Evolutionary conservation across 2,797 vertebrate species (phyloP), one percentile per base, ranked within the genome.

Genomic region (Lepus oiostolus): DNA sequence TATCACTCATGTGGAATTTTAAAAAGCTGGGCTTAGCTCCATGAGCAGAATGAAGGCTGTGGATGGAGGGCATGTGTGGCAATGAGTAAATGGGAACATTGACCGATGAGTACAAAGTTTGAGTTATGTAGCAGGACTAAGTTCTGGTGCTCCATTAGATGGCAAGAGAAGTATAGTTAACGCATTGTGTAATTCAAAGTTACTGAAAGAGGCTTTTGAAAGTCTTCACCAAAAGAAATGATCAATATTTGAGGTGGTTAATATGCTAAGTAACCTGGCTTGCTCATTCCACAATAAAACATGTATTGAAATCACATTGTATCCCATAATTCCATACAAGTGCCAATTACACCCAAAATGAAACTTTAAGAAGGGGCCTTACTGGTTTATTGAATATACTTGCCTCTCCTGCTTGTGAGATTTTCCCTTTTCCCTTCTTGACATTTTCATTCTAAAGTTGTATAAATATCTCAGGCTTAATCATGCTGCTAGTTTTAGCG

Each of bases 401-500:
- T 38, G 13, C 42, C 19, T 89, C 28, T 8, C 35, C 60, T 68
- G 3, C 14, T 68, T 58, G 2, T 11, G 1, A 50, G 12, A 26
- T 38, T 83, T 82, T 70, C 35, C 13, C 9, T 76, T 75, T 35
- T 17, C 79, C 47, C 24, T 88, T 28, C 54, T 42, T 75, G 65
- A 76, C 17, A 19, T 67, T 83, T 85, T 65, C 79, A 74, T 83
- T 60, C 65, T 77, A 22, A 89, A 42, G 58, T 72, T 60, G 17
- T 32, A 1, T 32, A 54, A 4, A 12, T 16, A 79, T 65, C 26
- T n/a, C 50, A 80, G 24, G 38, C 47, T 79, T 86, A 74, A 72
- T 75, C 19, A 14, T 47, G 65, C 11, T 67, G 58, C 67, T 88
- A 22, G 11, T 90, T 92, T 88, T 72, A 70, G 58, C 60, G 80